A percentile compares a stretch with the other conserved stretches of the same genome.
Conservation (phyloP, 1,140 invertebrate genomes). For the Lerema accius region DNA sequence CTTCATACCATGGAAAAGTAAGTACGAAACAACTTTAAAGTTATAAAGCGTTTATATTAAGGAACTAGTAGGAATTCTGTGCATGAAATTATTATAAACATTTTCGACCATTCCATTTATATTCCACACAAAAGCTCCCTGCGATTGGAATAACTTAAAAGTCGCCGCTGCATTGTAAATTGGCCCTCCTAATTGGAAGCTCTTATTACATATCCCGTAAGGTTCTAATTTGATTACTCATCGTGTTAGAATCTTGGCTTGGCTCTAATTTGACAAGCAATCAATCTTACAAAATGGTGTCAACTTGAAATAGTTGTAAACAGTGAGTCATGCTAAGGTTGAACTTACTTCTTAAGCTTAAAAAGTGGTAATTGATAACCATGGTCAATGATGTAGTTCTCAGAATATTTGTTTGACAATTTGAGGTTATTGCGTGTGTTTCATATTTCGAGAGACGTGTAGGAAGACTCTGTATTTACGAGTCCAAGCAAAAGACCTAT, state of each 20-base stretch:
- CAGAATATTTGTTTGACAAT: too few species aligned
- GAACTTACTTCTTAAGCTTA: not conserved
- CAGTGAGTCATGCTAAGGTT: not conserved
- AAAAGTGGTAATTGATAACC: not conserved
- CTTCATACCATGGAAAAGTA: too few species aligned
- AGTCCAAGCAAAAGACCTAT: too few species aligned
- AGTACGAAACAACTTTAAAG: too few species aligned
- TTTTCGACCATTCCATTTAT: too few species aligned
- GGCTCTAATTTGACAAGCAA: conserved; percentile 18
- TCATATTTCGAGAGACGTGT: too few species aligned
- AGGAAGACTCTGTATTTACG: too few species aligned
- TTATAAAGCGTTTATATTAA: too few species aligned
- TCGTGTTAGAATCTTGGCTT: not conserved
- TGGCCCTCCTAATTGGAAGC: not conserved
- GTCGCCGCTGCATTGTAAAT: not conserved
- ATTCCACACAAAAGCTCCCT: not conserved
- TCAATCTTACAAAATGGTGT: conserved; percentile 11
- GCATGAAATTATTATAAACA: too few species aligned
- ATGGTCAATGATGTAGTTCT: too few species aligned
- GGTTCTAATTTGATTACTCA: not conserved
- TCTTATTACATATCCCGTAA: not conserved
- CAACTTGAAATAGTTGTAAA: conserved; percentile 17
- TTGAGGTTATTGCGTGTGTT: too few species aligned
- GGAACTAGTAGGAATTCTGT: too few species aligned
- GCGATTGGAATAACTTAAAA: not conserved